Conservation (phyloP, 2,113 vertebrate species). For the Scopus umbretta region DNA sequence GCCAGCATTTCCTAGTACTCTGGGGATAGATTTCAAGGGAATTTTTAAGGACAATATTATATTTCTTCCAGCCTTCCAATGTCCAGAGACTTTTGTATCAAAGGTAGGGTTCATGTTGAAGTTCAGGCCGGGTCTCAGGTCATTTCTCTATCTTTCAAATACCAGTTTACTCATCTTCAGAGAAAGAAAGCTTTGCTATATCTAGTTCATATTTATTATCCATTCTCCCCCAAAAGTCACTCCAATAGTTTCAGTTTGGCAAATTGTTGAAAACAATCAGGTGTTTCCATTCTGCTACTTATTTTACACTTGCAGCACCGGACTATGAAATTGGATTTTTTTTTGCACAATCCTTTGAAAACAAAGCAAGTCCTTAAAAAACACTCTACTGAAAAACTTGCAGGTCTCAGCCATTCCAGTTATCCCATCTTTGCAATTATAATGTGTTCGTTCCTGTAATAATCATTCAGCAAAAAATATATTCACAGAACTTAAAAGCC, state of each 20-base stretch:
- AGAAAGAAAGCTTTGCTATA: neutral
- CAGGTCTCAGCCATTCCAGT: neutral
- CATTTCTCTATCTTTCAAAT: neutral
- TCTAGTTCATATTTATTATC: neutral
- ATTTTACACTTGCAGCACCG: neutral
- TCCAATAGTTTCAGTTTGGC: neutral
- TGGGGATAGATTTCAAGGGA: neutral
- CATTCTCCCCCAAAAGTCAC: neutral
- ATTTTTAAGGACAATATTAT: neutral
- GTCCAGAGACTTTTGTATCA: neutral
- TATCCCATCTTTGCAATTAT: neutral
- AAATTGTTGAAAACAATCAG: neutral
- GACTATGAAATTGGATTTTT: neutral
- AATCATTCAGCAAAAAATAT: neutral
- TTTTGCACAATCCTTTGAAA: neutral
- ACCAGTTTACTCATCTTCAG: neutral
- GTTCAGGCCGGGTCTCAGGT: neutral
- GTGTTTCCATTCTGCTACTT: neutral
- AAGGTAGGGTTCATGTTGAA: neutral
- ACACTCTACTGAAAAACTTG: neutral
- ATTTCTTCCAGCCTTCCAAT: neutral
- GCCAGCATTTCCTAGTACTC: neutral
- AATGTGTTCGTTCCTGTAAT: neutral
- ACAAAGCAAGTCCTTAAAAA: neutral
- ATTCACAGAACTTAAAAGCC: neutral